Conservation (phyloP, 2,113 vertebrate genomes). For the Carollia perspicillata region DNA sequence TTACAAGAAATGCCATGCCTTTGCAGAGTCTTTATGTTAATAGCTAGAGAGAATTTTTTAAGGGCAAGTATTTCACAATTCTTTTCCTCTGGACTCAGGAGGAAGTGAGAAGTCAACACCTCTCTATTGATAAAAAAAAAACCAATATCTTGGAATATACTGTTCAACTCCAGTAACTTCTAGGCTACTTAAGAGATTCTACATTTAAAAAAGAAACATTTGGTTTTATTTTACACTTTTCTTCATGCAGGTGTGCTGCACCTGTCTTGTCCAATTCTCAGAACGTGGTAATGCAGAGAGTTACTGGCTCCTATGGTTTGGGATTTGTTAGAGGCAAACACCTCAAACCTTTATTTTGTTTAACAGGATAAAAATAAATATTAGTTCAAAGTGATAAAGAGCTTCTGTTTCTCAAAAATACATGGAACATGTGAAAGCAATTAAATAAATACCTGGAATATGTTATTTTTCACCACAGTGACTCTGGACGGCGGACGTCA, state of each 20-base stretch:
- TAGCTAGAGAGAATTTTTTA: slow-evolving; percentile 1
- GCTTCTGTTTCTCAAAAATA: slow-evolving; percentile 31
- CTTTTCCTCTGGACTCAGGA: slow-evolving; percentile 24
- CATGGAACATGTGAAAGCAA: not conserved
- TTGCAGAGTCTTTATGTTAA: slow-evolving; percentile 10
- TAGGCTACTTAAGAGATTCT: not conserved
- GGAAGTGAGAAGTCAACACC: slow-evolving; percentile 45
- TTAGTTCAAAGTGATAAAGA: not conserved
- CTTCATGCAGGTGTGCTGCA: not conserved
- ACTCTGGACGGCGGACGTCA: not conserved
- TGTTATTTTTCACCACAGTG: slow-evolving; percentile 24
- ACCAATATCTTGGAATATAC: not conserved
- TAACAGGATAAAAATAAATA: not conserved
- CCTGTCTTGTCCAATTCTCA: not conserved
- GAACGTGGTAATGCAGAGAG: not conserved
- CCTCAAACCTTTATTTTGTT: not conserved
- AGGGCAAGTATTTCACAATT: slow-evolving; percentile 36
- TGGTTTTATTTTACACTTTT: not conserved
- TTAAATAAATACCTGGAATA: slow-evolving; percentile 43
- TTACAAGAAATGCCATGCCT: not conserved
- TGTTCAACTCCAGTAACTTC: slow-evolving; percentile 28
- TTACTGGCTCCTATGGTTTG: not conserved
- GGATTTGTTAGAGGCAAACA: not conserved
- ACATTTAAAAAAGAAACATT: not conserved
- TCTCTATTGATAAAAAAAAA: not conserved